Evolutionary conservation across 1,140 invertebrate genomes (phyloP).

Genomic region (Ceratina australensis): DNA sequence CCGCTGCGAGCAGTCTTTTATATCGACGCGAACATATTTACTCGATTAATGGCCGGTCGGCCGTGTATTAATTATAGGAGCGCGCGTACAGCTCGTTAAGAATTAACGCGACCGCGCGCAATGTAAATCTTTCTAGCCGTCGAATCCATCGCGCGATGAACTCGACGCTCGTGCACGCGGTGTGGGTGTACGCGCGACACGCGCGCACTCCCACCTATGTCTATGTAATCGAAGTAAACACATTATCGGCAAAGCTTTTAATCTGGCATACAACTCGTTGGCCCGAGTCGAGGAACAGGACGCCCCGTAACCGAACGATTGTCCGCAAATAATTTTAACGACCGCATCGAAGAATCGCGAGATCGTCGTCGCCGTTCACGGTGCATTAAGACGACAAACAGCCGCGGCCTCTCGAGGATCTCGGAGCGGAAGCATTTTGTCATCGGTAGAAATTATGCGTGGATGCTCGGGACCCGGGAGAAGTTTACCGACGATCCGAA

Average conservation of each 20-base stretch:
- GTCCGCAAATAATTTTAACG: slow-evolving; percentile 58
- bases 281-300: slow-evolving; percentile 40
- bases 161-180: not conserved
- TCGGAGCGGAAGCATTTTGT: slow-evolving; percentile 45
- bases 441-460: slow-evolving; percentile 56
- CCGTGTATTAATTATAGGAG: slow-evolving; percentile 39
- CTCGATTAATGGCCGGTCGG: not conserved
- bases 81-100: not conserved
- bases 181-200: not conserved
- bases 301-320: slow-evolving; percentile 47
- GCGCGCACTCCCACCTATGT: too few species aligned
- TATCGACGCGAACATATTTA: slow-evolving; percentile 27
- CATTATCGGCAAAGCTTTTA: slow-evolving; percentile 69
- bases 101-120: slow-evolving; percentile 33
- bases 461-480: not conserved
- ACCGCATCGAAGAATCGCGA: slow-evolving; percentile 57
- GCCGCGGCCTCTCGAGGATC: slow-evolving; percentile 19
- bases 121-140: slow-evolving; percentile 10
- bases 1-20: too few species aligned
- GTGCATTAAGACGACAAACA: slow-evolving; percentile 60
- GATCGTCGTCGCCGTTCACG: slow-evolving; percentile 4
- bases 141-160: too few species aligned
- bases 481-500: slow-evolving; percentile 41
- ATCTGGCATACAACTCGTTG: slow-evolving; percentile 63
- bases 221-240: slow-evolving; percentile 38